A percentile compares a stretch with the other conserved stretches of the same genome.
These are phyloP conservation scores for Prunella fulvescens DNA, from an alignment of 2,113 vertebrate genomes.

Conservation along the genomic window DNA sequence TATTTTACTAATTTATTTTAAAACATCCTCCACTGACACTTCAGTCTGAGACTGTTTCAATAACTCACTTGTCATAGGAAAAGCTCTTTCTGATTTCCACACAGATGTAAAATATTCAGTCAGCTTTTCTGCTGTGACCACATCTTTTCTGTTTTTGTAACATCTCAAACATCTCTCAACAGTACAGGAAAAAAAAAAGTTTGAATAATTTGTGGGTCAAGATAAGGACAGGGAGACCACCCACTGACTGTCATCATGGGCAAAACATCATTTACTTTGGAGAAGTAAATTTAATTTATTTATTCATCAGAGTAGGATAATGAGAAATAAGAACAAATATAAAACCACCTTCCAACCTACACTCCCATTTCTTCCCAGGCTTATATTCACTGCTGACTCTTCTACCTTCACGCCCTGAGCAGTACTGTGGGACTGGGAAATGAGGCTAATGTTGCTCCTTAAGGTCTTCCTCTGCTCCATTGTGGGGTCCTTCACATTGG, in stretches of 20 bases:
- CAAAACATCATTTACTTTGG: neutral
- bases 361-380: accelerated
- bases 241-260: neutral
- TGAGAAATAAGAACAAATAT: neutral
- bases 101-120: neutral
- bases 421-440: neutral
- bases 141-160: neutral
- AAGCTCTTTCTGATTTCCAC: neutral
- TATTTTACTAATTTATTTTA: constrained; percentile 15
- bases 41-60: neutral
- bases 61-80: neutral
- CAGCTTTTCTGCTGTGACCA: neutral
- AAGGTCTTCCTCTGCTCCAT: neutral
- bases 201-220: neutral
- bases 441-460: neutral
- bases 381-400: neutral
- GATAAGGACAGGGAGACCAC: neutral
- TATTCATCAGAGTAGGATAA: neutral
- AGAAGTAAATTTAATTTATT: neutral
- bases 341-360: neutral
- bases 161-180: neutral
- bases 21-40: neutral
- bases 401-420: neutral
- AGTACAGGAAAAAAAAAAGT: neutral
- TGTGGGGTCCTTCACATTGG: accelerated